phyloP scores from a whole-genome alignment of 1,140 invertebrate species.

The Drosophila bocqueti region DNA sequence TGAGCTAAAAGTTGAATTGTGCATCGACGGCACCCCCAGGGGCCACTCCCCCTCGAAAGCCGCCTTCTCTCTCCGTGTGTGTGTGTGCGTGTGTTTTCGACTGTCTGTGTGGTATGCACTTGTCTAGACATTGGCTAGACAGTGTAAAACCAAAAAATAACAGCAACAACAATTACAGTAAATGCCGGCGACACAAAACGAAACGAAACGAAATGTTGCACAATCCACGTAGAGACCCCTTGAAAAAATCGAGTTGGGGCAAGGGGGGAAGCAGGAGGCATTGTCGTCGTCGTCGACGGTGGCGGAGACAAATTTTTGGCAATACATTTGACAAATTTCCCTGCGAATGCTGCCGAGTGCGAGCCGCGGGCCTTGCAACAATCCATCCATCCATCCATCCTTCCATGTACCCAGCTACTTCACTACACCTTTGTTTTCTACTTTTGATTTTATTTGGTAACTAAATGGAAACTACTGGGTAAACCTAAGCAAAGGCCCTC shows the following conservation, averaged over 20 bases:
- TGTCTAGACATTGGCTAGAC: slow-evolving; percentile 84
- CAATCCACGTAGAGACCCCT: slow-evolving; percentile 58
- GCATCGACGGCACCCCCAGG: slow-evolving; percentile 66
- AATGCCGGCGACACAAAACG: slow-evolving; percentile 79
- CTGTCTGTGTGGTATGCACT: slow-evolving; percentile 81
- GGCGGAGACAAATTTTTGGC: slow-evolving; percentile 75
- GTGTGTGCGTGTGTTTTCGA: slow-evolving; percentile 56
- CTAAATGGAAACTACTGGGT: slow-evolving; percentile 51
- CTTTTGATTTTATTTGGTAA: slow-evolving; percentile 57
- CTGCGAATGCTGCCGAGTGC: slow-evolving; percentile 11
- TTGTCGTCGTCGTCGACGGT: slow-evolving; percentile 32
- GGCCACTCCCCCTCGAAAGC: slow-evolving; percentile 10
- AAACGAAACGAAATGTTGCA: slow-evolving; percentile 76
- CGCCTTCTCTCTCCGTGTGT: slow-evolving; percentile 7
- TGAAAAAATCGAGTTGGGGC: not conserved
- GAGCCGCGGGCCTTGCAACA: slow-evolving; percentile 22
- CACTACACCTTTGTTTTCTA: slow-evolving; percentile 30
- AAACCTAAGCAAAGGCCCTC: slow-evolving; percentile 5
- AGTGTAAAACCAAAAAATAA: slow-evolving; percentile 81
- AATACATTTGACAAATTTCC: slow-evolving; percentile 63
- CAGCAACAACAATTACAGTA: slow-evolving; percentile 76
- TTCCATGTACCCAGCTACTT: not conserved
- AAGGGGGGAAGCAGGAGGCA: not conserved
- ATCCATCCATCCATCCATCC: slow-evolving; percentile 29
- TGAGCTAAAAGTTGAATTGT: slow-evolving; percentile 82